These are phyloP conservation scores for Drosophila kanapiae DNA, from an alignment of 1,140 invertebrate genomes.

Conservation along the genomic window DNA sequence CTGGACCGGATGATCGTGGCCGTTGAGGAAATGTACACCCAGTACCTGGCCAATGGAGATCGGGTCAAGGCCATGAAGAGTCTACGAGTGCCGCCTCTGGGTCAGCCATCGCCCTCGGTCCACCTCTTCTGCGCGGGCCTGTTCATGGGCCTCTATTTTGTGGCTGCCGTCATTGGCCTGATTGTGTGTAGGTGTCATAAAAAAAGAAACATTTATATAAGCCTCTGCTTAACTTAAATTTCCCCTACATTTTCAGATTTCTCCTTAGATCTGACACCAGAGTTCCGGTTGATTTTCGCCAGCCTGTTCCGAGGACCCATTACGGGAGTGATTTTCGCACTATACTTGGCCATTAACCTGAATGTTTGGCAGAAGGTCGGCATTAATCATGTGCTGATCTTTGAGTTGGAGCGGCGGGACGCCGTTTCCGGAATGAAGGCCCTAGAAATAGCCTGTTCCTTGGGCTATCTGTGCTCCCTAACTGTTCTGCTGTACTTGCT, in stretches of 20 bases:
- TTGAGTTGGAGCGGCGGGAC: conserved; percentile 91
- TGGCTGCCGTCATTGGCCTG: conserved; percentile 87
- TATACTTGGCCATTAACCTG: conserved; percentile 89
- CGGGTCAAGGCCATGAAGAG: conserved; percentile 90
- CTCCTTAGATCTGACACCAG: conserved; percentile 36
- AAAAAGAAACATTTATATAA: neutral
- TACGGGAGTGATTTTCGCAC: conserved; percentile 88
- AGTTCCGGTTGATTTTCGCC: conserved; percentile 1
- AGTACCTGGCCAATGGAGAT: conserved; percentile 89
- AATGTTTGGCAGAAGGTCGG: conserved; percentile 91
- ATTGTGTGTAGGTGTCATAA: conserved; percentile 86
- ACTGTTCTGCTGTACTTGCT: conserved; percentile 86
- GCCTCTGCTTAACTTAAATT: neutral
- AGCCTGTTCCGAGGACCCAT: conserved; percentile 89
- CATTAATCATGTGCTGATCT: conserved; percentile 93
- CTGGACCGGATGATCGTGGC: conserved; percentile 87
- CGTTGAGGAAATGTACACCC: conserved; percentile 89
- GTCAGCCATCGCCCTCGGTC: conserved; percentile 87
- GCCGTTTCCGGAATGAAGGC: conserved; percentile 88
- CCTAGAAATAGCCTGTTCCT: conserved; percentile 88
- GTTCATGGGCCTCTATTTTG: conserved; percentile 88
- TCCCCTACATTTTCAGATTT: conserved; percentile 20
- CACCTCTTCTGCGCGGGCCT: conserved; percentile 89
- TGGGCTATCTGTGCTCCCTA: conserved; percentile 89
- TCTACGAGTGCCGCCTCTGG: conserved; percentile 90